These are phyloP conservation scores for Gymnoscopelus microlampas DNA, from an alignment of 2,797 vertebrate species.

Conservation along the genomic window DNA sequence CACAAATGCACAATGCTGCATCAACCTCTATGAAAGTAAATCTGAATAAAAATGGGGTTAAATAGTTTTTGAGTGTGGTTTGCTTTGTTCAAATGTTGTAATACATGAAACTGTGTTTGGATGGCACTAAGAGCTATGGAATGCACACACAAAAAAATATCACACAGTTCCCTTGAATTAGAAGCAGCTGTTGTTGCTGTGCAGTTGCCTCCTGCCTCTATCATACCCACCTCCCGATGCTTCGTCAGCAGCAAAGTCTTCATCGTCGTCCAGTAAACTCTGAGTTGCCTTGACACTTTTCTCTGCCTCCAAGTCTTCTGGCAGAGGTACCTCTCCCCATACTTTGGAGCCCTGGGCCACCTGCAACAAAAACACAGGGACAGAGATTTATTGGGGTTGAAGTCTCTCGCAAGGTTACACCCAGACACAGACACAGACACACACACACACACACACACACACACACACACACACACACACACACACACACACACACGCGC, in stretches of 20 bases:
- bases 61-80: not conserved
- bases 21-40: not conserved
- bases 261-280: constrained; percentile 79
- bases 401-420: constrained; percentile 58
- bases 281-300: constrained; percentile 53
- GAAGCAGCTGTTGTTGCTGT: constrained; percentile 58
- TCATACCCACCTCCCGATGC: constrained; percentile 79
- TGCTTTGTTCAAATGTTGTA: not conserved
- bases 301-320: constrained; percentile 78
- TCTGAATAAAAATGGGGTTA: not conserved
- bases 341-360: constrained; percentile 82
- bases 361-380: constrained; percentile 66
- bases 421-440: constrained; percentile 11
- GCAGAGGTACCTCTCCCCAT: constrained; percentile 81
- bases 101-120: constrained; percentile 2
- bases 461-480: no score
- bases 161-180: constrained; percentile 30
- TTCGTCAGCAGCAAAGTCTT: constrained; percentile 81
- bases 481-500: constrained; percentile 19
- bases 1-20: constrained; percentile 3
- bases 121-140: constrained; percentile 28
- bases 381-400: constrained; percentile 65
- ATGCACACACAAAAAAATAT: constrained; percentile 40
- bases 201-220: constrained; percentile 24
- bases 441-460: no score